These are phyloP conservation scores for Aporophyla nigra DNA, from an alignment of 2,888 invertebrate species.

Conservation along the genomic window DNA sequence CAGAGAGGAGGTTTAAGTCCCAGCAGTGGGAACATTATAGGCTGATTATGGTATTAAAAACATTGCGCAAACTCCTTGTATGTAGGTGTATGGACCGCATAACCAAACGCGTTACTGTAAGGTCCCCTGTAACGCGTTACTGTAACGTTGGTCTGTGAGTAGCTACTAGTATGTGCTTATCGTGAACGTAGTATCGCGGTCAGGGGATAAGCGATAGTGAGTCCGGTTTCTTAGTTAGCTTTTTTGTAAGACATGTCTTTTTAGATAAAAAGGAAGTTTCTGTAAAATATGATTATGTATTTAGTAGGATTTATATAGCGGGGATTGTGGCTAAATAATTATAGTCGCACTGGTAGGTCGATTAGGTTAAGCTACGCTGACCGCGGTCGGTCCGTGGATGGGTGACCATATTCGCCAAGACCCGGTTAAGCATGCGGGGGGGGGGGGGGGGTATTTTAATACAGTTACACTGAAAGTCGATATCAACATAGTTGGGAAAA, in stretches of 20 bases:
- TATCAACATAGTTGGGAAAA: too few relatives aligned
- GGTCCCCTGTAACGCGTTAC: background rate
- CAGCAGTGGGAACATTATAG: too few relatives aligned
- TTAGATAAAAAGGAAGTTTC: background rate
- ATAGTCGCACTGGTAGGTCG: too few relatives aligned
- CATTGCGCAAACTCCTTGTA: background rate
- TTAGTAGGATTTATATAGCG: background rate
- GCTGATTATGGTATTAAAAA: background rate
- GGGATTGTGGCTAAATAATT: too few relatives aligned
- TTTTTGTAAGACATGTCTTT: constrained; percentile 7
- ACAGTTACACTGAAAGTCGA: too few relatives aligned
- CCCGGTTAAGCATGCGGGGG: too few relatives aligned
- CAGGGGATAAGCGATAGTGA: constrained; percentile 24
- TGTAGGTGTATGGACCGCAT: background rate
- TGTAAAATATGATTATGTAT: background rate
- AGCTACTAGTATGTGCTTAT: constrained; percentile 34
- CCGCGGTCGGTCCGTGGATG: too few relatives aligned
- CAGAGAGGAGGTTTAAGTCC: too few relatives aligned
- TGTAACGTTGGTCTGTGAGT: constrained; percentile 25
- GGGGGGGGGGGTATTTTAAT: too few relatives aligned
- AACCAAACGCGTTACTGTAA: constrained; percentile 21
- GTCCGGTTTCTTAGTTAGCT: constrained; percentile 4
- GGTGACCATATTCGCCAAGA: too few relatives aligned
- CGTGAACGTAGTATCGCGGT: constrained; percentile 28
- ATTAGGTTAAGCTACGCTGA: too few relatives aligned